These are phyloP conservation scores for Megathymus violae DNA, from an alignment of 1,140 invertebrate species.

Conservation along the genomic window DNA sequence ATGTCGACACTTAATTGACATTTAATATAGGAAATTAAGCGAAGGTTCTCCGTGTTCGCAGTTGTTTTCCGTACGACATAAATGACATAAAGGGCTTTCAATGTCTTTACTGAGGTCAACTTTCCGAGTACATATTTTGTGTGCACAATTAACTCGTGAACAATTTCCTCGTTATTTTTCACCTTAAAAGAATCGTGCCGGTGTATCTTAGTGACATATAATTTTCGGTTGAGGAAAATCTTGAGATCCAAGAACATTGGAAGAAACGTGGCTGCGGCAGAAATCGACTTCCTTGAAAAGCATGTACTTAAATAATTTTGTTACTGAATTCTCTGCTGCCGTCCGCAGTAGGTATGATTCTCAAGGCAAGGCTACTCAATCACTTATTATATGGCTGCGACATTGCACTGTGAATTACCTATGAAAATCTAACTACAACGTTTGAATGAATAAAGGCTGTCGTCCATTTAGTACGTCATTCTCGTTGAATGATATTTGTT, in stretches of 20 bases:
- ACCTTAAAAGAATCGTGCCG: not conserved
- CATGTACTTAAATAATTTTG: not conserved
- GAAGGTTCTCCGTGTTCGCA: constrained; percentile 5
- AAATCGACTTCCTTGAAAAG: not conserved
- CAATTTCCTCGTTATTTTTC: constrained; percentile 9
- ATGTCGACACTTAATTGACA: not conserved
- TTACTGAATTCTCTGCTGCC: not conserved
- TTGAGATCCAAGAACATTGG: not conserved
- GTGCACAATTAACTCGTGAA: not conserved
- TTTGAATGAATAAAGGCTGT: too few species aligned
- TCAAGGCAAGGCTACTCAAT: too few species aligned
- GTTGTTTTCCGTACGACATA: constrained; percentile 15
- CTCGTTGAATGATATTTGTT: too few species aligned
- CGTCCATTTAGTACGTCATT: too few species aligned
- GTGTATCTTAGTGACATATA: too few species aligned
- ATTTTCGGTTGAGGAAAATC: too few species aligned
- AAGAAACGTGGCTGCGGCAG: not conserved
- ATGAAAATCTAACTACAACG: too few species aligned
- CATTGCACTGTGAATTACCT: too few species aligned
- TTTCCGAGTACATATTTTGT: constrained; percentile 8
- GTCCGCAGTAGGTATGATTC: not conserved
- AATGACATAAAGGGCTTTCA: constrained; percentile 18
- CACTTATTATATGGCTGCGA: not conserved
- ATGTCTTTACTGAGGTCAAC: constrained; percentile 10
- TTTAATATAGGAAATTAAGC: constrained; percentile 16